Conservation (phyloP, 2,797 vertebrate genomes). For the Lycodopsis pacificus region DNA sequence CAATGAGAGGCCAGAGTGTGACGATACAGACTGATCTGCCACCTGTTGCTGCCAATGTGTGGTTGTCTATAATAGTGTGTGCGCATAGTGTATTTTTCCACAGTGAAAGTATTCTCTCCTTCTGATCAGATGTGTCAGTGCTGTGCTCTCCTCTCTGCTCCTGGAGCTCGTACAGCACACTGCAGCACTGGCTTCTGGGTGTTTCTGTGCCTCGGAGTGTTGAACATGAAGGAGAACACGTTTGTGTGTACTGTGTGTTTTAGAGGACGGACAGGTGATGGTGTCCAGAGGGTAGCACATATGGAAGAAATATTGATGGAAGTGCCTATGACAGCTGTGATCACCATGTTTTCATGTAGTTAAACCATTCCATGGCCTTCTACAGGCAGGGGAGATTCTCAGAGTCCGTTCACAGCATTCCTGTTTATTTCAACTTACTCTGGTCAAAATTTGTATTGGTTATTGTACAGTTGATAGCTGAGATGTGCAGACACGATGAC, state of each 20-base stretch:
- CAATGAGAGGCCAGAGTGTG: slow-evolving; percentile 21
- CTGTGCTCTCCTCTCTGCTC: slow-evolving; percentile 16
- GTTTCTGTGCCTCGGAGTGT: slow-evolving; percentile 19
- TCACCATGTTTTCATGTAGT: slow-evolving; percentile 10
- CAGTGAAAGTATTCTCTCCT: slow-evolving; percentile 26
- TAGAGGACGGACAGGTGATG: neutral
- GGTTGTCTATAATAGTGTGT: slow-evolving; percentile 25
- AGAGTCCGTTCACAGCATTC: neutral
- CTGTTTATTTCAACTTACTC: slow-evolving; percentile 9
- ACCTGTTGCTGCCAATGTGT: slow-evolving; percentile 29
- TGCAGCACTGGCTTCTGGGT: neutral
- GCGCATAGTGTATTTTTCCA: slow-evolving; percentile 36
- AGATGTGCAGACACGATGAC: neutral
- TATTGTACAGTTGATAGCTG: neutral
- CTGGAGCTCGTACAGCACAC: slow-evolving; percentile 2
- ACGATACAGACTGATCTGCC: slow-evolving; percentile 6
- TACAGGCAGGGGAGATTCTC: neutral
- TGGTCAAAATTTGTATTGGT: neutral
- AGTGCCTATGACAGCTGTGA: slow-evolving; percentile 54
- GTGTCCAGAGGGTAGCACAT: slow-evolving; percentile 8
- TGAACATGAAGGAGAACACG: slow-evolving; percentile 12
- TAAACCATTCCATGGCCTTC: slow-evolving; percentile 19
- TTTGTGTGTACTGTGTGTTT: neutral
- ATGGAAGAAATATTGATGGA: slow-evolving; percentile 22
- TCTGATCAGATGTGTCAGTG: slow-evolving; percentile 14